Evolutionary conservation across 2,113 vertebrate genomes (phyloP).

Genomic region (Cavia aperea): DNA sequence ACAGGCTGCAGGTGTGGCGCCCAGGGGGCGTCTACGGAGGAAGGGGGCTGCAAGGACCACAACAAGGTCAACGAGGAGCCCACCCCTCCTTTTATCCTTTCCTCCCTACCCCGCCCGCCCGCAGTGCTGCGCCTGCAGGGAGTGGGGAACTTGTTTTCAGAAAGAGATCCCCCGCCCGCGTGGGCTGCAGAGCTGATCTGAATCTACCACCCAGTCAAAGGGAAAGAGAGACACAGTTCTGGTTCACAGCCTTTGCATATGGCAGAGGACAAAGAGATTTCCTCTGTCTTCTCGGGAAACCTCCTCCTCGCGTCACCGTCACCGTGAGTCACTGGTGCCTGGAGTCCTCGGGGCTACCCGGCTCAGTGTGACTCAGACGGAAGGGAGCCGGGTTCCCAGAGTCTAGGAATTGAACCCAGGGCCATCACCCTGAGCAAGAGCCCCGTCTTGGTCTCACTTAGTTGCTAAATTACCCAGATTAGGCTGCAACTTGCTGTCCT

Average conservation of each 20-base stretch:
- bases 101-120: background rate
- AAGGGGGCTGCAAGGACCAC: background rate
- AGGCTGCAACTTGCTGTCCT: background rate
- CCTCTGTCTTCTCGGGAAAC: slow-evolving; percentile 60
- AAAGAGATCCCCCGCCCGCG: slow-evolving; percentile 57
- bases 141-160: slow-evolving; percentile 69
- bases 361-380: background rate
- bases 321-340: slow-evolving; percentile 28
- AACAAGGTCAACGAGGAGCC: background rate
- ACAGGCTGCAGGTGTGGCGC: slow-evolving; percentile 31
- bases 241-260: slow-evolving; percentile 28
- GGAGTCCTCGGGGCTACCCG: background rate
- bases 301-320: slow-evolving; percentile 26
- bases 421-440: background rate
- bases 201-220: slow-evolving; percentile 66
- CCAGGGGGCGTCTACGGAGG: background rate
- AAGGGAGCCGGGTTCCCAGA: rapidly evolving
- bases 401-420: background rate
- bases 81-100: slow-evolving; percentile 36
- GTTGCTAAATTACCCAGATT: background rate
- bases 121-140: slow-evolving; percentile 6
- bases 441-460: background rate
- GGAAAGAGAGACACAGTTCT: slow-evolving; percentile 54
- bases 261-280: slow-evolving; percentile 9
- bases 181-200: slow-evolving; percentile 13